Evolutionary conservation across 2,888 invertebrate genomes (phyloP).

Genomic region (Lathronympha strigana): DNA sequence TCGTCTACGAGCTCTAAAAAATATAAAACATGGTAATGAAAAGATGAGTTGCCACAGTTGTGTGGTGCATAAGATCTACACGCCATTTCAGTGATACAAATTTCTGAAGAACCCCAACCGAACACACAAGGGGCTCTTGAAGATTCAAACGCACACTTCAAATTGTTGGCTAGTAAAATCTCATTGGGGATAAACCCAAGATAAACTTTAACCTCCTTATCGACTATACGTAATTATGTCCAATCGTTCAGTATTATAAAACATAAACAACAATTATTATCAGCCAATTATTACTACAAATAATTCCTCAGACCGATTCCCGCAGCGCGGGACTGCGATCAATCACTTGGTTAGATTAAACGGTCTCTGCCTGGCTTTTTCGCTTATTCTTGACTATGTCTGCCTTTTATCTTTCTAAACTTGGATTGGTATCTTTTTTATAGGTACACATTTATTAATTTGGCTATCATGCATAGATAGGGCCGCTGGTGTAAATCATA

Average conservation of each 20-base stretch:
- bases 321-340: slow-evolving; percentile 35
- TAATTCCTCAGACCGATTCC: slow-evolving; percentile 26
- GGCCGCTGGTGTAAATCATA: too few relatives aligned
- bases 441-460: background rate
- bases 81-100: too few relatives aligned
- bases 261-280: slow-evolving; percentile 10
- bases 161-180: too few relatives aligned
- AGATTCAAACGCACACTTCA: too few relatives aligned
- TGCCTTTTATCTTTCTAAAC: slow-evolving; percentile 37
- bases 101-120: background rate
- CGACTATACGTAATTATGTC: background rate
- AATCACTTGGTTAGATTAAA: slow-evolving; percentile 39
- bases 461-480: background rate
- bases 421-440: slow-evolving; percentile 8
- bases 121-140: too few relatives aligned
- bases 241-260: background rate
- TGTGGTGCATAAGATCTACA: too few relatives aligned
- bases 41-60: too few relatives aligned
- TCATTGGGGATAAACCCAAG: slow-evolving; percentile 4
- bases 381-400: slow-evolving; percentile 32
- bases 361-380: slow-evolving; percentile 26
- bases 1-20: too few relatives aligned
- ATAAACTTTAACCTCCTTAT: slow-evolving; percentile 8
- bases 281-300: slow-evolving; percentile 24
- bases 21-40: too few relatives aligned